These are phyloP conservation scores for Leptopilina syphax DNA, from an alignment of 2,888 invertebrate species.

Conservation along the genomic window DNA sequence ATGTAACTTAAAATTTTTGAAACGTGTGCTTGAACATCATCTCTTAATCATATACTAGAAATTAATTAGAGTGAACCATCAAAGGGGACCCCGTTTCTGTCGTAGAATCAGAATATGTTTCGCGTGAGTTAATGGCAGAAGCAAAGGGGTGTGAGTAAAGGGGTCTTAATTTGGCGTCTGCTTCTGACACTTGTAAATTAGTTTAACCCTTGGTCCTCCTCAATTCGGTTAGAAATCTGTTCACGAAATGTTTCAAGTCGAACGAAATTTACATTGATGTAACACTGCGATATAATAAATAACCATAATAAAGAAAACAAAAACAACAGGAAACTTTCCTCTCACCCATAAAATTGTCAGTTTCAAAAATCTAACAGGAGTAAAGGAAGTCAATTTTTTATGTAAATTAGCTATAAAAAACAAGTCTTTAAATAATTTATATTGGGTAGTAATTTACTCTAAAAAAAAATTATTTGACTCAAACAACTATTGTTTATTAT, in stretches of 20 bases:
- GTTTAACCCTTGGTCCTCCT: slow-evolving; percentile 34
- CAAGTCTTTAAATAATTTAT: no score
- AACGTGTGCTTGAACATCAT: neutral
- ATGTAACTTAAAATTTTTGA: neutral
- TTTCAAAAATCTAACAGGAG: no score
- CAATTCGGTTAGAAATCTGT: slow-evolving; percentile 44
- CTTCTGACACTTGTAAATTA: slow-evolving; percentile 51
- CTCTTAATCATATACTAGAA: neutral
- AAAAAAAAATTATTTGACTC: no score
- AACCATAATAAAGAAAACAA: no score
- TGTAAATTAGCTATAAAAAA: no score
- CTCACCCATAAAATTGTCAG: no score
- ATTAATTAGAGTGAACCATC: slow-evolving; percentile 10
- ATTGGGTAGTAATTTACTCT: no score
- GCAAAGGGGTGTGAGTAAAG: slow-evolving; percentile 1
- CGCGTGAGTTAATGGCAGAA: slow-evolving; percentile 3
- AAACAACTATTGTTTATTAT: no score
- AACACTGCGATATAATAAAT: neutral
- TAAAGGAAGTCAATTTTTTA: no score
- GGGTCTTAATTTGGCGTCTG: slow-evolving; percentile 42
- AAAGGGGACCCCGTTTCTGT: slow-evolving; percentile 14
- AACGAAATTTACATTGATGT: neutral
- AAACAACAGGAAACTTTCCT: no score
- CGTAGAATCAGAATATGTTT: slow-evolving; percentile 20
- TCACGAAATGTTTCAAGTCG: neutral